Percentiles rank a stretch among this genome's conserved stretches.
Conservation (phyloP, 2,797 vertebrate species). For the Rhinophrynus dorsalis region DNA sequence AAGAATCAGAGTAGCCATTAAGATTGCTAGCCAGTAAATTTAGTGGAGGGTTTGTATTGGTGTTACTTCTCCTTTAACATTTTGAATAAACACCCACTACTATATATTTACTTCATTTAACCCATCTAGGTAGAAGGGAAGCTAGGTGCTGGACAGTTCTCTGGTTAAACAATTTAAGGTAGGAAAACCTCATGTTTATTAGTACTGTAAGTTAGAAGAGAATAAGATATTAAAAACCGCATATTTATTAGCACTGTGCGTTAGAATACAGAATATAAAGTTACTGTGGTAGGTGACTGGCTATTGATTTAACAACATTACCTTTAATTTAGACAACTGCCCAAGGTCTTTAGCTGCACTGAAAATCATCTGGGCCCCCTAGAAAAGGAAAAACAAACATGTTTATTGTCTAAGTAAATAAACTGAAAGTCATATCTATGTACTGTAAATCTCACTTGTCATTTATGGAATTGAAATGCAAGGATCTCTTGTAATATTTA, state of each 20-base stretch:
- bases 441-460: slow-evolving; percentile 15
- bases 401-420: slow-evolving; percentile 7
- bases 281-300: slow-evolving; percentile 34
- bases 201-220: no score
- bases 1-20: no score
- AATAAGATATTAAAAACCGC: no score
- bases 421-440: slow-evolving; percentile 16
- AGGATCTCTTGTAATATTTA: background rate
- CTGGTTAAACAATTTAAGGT: no score
- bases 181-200: no score
- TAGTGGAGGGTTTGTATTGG: no score
- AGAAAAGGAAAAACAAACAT: slow-evolving; percentile 45
- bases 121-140: no score
- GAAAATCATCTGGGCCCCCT: slow-evolving; percentile 98
- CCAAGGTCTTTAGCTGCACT: slow-evolving; percentile 96
- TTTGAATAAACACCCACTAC: no score
- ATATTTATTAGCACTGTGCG: background rate
- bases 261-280: background rate
- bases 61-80: no score
- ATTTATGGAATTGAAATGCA: slow-evolving; percentile 2
- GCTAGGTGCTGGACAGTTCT: no score
- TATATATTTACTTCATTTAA: no score
- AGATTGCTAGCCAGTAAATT: no score
- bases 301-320: slow-evolving; percentile 61
- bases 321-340: slow-evolving; percentile 97